Percentiles rank a stretch among this genome's conserved stretches.
phyloP scores from a whole-genome alignment of 2,113 vertebrate species.

The Cariama cristata region DNA sequence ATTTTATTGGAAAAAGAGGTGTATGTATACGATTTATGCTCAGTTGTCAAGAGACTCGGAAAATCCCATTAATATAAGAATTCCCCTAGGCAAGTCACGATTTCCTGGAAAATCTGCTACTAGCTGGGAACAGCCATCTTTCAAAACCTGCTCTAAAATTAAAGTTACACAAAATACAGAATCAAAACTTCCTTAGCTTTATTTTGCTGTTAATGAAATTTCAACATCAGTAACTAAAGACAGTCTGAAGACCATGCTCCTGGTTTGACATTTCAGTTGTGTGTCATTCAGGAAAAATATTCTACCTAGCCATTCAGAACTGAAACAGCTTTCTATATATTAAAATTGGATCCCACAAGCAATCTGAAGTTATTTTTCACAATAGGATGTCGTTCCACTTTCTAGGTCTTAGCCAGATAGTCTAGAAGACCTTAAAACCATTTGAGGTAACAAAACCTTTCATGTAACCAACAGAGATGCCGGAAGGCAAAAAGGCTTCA shows the following conservation, averaged over 20 bases:
- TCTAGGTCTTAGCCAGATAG: background rate
- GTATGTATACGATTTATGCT: background rate
- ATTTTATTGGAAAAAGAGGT: background rate
- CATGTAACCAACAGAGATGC: background rate
- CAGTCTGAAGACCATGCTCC: background rate
- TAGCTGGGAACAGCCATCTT: constrained; percentile 21
- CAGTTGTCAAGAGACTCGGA: constrained; percentile 29
- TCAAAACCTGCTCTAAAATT: constrained; percentile 1
- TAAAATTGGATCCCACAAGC: background rate
- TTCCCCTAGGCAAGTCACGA: background rate
- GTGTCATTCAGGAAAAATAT: too few relatives aligned
- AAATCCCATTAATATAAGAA: constrained; percentile 45
- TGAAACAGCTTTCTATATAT: background rate
- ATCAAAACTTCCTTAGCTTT: background rate
- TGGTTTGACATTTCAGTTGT: background rate
- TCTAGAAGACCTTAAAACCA: background rate
- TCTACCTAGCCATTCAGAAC: background rate
- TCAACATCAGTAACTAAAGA: background rate
- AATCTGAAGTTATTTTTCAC: background rate
- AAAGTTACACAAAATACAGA: background rate
- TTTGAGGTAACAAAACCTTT: background rate
- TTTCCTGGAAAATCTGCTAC: background rate
- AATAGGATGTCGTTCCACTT: background rate
- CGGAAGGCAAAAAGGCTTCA: background rate
- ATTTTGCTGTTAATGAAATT: background rate